phyloP scores from a whole-genome alignment of 2,797 vertebrate species.

The Platyrinchus mystaceus region DNA sequence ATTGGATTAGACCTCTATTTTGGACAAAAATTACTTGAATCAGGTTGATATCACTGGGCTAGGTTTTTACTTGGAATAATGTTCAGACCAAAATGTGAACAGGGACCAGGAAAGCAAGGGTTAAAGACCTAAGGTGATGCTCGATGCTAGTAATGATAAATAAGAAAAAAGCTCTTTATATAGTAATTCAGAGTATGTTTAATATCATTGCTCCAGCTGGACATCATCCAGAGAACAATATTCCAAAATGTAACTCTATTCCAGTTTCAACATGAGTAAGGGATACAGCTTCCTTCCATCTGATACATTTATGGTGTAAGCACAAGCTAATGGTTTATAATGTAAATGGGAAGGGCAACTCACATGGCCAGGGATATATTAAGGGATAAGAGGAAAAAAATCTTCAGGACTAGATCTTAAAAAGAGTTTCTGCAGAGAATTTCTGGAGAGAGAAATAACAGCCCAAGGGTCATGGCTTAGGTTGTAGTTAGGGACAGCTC shows the following conservation, averaged over 20 bases:
- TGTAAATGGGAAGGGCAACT: accelerated
- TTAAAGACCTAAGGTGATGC: neutral
- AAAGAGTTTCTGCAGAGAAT: neutral
- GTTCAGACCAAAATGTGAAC: neutral
- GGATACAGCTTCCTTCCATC: neutral
- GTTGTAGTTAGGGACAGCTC: neutral
- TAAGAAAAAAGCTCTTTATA: neutral
- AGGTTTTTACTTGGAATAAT: neutral
- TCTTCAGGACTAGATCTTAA: neutral
- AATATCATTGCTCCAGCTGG: neutral
- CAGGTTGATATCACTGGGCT: neutral
- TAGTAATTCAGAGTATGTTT: neutral
- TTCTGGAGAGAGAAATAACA: neutral
- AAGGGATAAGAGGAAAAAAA: neutral
- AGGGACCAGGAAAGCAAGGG: neutral
- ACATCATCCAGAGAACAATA: neutral
- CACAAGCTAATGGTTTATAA: neutral
- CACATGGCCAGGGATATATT: neutral
- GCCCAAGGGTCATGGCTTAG: neutral
- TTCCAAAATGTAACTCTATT: neutral
- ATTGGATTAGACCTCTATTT: neutral
- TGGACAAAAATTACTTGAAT: neutral
- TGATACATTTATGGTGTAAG: neutral
- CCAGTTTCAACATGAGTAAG: neutral
- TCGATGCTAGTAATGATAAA: neutral